Percentiles rank a stretch among this genome's conserved stretches.
These are phyloP conservation scores for Onychomys torridus DNA, from an alignment of 2,797 vertebrate species.

Conservation along the genomic window DNA sequence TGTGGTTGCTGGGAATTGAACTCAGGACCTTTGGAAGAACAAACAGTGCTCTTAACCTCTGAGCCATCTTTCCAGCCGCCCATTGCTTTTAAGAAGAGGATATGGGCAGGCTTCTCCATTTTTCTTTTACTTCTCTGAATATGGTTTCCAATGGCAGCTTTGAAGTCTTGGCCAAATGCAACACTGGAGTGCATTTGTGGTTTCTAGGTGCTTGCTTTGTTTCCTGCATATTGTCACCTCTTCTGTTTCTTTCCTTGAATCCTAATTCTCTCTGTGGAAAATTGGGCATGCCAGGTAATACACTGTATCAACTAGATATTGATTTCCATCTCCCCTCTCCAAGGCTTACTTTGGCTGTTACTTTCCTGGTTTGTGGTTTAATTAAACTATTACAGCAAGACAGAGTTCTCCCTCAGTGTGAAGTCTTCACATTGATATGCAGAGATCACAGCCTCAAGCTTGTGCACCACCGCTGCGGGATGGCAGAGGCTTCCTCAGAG, in stretches of 20 bases:
- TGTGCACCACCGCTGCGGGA: not conserved
- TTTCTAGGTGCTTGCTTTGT: not conserved
- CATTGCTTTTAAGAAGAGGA: not conserved
- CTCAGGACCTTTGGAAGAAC: too few relatives aligned
- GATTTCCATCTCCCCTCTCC: not conserved
- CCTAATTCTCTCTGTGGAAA: not conserved
- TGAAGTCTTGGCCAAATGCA: not conserved
- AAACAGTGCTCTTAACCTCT: too few relatives aligned
- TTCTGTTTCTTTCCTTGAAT: not conserved
- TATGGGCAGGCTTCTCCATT: not conserved
- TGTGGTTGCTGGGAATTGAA: too few relatives aligned
- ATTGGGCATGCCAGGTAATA: not conserved
- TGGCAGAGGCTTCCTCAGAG: not conserved
- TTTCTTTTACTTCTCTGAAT: not conserved
- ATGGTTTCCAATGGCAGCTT: not conserved
- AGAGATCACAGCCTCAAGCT: not conserved
- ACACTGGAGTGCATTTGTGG: not conserved
- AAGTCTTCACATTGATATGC: not conserved
- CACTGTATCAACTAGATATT: not conserved
- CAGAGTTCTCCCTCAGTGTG: not conserved
- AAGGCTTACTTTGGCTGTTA: slow-evolving; percentile 2
- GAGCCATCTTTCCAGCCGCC: too few relatives aligned
- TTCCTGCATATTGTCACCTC: not conserved
- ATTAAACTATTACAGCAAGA: slow-evolving; percentile 1
- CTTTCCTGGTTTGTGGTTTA: slow-evolving; percentile 36